Percentiles rank a stretch among this genome's conserved stretches.
phyloP scores from a whole-genome alignment of 2,113 vertebrate species.

The Takifugu flavidus region DNA sequence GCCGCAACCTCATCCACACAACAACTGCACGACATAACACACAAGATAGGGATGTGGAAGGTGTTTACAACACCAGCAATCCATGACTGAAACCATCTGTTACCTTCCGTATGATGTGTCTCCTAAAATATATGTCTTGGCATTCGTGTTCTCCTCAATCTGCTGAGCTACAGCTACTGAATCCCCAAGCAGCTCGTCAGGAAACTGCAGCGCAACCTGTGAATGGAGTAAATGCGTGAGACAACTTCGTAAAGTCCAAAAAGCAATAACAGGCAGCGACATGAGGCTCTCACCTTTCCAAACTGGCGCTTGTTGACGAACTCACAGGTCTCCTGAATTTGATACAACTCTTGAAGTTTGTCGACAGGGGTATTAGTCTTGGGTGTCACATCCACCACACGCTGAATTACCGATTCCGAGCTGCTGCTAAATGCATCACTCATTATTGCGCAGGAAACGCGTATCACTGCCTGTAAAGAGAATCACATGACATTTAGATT shows the following conservation, averaged over 20 bases:
- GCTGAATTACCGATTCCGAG: conserved; percentile 67
- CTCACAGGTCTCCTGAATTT: conserved; percentile 65
- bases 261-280: background rate
- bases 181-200: conserved; percentile 84
- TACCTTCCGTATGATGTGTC: conserved; percentile 97
- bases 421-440: conserved; percentile 71
- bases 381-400: conserved; percentile 36
- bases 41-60: background rate
- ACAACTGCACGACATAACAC: conserved; percentile 76
- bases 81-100: background rate
- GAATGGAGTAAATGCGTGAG: background rate
- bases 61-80: background rate
- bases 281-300: conserved; percentile 52
- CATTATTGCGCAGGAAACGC: conserved; percentile 36
- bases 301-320: conserved; percentile 64
- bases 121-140: conserved; percentile 83
- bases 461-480: background rate
- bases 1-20: conserved; percentile 94
- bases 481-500: too few relatives aligned
- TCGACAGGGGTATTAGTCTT: conserved; percentile 20
- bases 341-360: conserved; percentile 59
- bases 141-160: conserved; percentile 74
- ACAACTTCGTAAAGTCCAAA: too few relatives aligned
- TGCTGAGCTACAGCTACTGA: conserved; percentile 73
- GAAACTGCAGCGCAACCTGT: conserved; percentile 94